Conservation (phyloP, 2,888 invertebrate species). For the Eledona agricola region DNA sequence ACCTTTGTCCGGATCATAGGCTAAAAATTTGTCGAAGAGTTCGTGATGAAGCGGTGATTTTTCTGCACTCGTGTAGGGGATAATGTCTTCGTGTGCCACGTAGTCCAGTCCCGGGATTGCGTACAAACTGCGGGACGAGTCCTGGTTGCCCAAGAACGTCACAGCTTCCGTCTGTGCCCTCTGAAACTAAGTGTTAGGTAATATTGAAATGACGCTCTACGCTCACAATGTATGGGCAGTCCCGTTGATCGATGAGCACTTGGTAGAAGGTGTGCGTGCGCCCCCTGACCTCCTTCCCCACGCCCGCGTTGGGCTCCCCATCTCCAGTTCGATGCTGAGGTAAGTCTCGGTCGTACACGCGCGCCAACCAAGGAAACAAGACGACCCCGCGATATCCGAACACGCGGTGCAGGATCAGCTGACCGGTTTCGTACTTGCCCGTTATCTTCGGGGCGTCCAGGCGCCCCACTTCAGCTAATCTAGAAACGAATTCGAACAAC, state of each 20-base stretch:
- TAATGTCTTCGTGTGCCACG: slow-evolving; percentile 96
- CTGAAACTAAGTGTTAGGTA: slow-evolving; percentile 63
- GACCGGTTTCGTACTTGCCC: slow-evolving; percentile 95
- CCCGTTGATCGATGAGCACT: slow-evolving; percentile 95
- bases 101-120: slow-evolving; percentile 98
- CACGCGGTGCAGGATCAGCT: slow-evolving; percentile 93
- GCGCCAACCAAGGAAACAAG: slow-evolving; percentile 95
- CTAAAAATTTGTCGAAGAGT: slow-evolving; percentile 94
- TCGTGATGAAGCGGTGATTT: slow-evolving; percentile 93
- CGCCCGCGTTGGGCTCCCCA: slow-evolving; percentile 60
- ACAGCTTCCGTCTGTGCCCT: slow-evolving; percentile 97
- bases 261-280: slow-evolving; percentile 96
- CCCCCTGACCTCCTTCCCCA: slow-evolving; percentile 88
- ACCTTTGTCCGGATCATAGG: slow-evolving; percentile 81
- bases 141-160: slow-evolving; percentile 95
- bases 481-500: slow-evolving; percentile 59
- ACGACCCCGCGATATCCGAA: slow-evolving; percentile 98
- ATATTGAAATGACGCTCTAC: slow-evolving; percentile 47
- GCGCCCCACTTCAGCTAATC: slow-evolving; percentile 94
- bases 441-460: slow-evolving; percentile 85
- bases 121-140: slow-evolving; percentile 92
- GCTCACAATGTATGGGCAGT: slow-evolving; percentile 96
- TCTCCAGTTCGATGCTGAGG: slow-evolving; percentile 63
- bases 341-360: slow-evolving; percentile 92
- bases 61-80: slow-evolving; percentile 92